phyloP scores from a whole-genome alignment of 2,888 invertebrate genomes.

The Dryadula phaetusa region DNA sequence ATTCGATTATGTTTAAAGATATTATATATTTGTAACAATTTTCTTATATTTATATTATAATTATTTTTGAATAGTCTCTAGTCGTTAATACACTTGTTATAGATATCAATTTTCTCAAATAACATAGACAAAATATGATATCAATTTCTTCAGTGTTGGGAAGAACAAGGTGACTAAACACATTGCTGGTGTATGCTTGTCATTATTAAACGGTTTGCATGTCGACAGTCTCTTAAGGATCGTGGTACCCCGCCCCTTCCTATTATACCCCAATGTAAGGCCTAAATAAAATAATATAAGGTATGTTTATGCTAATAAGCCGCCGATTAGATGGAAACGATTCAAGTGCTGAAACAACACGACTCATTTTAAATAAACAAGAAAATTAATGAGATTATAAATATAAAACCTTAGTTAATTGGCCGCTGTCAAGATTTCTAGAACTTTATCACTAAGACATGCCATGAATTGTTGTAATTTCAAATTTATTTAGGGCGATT shows the following conservation, averaged over 20 bases:
- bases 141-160: constrained; percentile 3
- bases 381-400: constrained; percentile 40
- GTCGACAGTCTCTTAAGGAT: constrained; percentile 62
- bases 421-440: constrained; percentile 14
- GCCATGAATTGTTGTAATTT: constrained; percentile 16
- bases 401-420: constrained; percentile 21
- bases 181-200: constrained; percentile 68
- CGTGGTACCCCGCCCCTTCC: constrained; percentile 70
- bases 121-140: neutral
- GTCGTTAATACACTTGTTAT: too few species aligned
- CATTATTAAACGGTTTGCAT: constrained; percentile 71
- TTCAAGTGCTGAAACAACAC: constrained; percentile 41
- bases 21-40: too few species aligned
- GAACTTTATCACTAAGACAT: constrained; percentile 13
- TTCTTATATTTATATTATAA: too few species aligned
- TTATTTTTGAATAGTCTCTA: too few species aligned
- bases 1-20: neutral
- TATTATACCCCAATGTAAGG: constrained; percentile 66
- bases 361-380: constrained; percentile 39
- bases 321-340: constrained; percentile 39
- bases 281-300: constrained; percentile 47
- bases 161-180: constrained; percentile 53
- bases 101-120: too few species aligned
- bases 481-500: constrained; percentile 14
- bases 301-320: constrained; percentile 46